Base-by-base conservation (phyloP, 2,888 invertebrate genomes). In the Nebria salina region DNA sequence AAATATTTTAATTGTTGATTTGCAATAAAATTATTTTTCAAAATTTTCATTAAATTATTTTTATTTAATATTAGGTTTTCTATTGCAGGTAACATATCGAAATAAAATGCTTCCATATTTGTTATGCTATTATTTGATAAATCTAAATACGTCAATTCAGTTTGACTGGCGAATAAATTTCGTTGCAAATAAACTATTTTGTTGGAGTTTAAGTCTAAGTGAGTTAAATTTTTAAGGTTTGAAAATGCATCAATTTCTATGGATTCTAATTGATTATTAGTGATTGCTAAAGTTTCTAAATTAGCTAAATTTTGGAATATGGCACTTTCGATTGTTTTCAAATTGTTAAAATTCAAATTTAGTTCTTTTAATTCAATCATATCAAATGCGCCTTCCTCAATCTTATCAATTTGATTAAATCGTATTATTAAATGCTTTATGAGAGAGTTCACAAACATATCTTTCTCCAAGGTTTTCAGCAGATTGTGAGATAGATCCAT, bases 81-180 rank as follows among this genome's bases (percentile, higher is more conserved):
- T n/a, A 82, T 72, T 73, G 72, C 72, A 8, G 76, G 64, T 54
- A 82, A 66, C 74, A 34, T 43, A 64, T 82, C 72, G 76, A 82
- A 82, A 76, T 80, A 82, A 76, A 70, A 76, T 42, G 80, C 34
- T 75, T 82, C 80, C 73, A 82, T 80, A n/a, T 65, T 65, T 43
- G 41, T 75, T 41, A 82, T 75, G 42, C 74, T 75, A 13, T 76
- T 77, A 65, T 81, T 77, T 34, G 82, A 77, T n/a, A 82, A 66
- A 77, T 81, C 65, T 65, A 82, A 75, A 65, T 25, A n/a, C 25
- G 20, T 81, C 20, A 82, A 68, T 43, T 82, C 73, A 65, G 65
- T 54, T 34, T 81, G 43, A 15, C 75, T 81, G 34, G 11, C 54
- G 43, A 82, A 82, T 65, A 75, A 65, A 41, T 77, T 65, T 20